These are phyloP conservation scores for Platycercus adscitus DNA, from an alignment of 2,113 vertebrate genomes.

Conservation along the genomic window DNA sequence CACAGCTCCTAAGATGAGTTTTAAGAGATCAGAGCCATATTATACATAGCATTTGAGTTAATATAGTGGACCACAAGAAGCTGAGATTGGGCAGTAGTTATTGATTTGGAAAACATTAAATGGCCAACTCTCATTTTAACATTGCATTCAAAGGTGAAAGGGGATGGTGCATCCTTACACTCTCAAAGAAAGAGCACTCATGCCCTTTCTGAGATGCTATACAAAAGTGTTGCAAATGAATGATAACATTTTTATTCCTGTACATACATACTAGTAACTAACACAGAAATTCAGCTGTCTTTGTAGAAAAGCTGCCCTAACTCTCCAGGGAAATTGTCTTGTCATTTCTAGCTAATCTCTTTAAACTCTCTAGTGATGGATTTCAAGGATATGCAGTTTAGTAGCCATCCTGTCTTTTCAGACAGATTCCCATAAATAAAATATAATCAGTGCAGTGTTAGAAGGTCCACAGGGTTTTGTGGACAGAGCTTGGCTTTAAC, in stretches of 20 bases:
- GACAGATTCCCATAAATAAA: conserved; percentile 11
- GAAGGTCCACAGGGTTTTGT: neutral
- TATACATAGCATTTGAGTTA: neutral
- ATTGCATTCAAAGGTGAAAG: neutral
- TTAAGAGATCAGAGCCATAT: neutral
- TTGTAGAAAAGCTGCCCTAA: neutral
- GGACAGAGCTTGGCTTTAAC: neutral
- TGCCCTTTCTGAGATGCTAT: conserved; percentile 7
- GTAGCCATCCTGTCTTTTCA: neutral
- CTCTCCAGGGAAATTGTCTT: neutral
- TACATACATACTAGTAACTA: neutral
- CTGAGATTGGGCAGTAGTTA: neutral
- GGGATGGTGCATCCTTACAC: neutral
- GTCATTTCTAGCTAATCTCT: neutral
- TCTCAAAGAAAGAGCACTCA: neutral
- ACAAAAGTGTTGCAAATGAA: neutral
- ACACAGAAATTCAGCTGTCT: neutral
- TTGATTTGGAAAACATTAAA: neutral
- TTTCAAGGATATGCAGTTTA: neutral
- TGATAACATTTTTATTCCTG: neutral
- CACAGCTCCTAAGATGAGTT: neutral
- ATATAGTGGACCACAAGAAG: neutral
- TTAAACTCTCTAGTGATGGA: neutral
- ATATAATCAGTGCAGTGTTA: conserved; percentile 30
- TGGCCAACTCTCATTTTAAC: neutral